Conservation (phyloP, 2,888 invertebrate genomes). For the Aleiodes testaceus region DNA sequence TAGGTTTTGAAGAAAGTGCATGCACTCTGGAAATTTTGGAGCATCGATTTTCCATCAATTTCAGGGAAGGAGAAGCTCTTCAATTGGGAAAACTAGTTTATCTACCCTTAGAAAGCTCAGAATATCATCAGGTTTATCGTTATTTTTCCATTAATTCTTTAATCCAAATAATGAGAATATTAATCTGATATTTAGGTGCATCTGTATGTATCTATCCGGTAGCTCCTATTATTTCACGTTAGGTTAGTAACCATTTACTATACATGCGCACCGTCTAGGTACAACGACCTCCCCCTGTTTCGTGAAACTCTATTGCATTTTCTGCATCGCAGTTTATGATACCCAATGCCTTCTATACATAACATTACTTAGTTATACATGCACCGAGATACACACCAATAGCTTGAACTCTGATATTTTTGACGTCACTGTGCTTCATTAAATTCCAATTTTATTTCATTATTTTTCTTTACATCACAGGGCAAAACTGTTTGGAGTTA, state of each 20-base stretch:
- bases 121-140: too few species aligned
- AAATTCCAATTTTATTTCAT: neutral
- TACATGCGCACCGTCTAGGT: conserved; percentile 44
- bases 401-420: conserved; percentile 36
- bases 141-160: too few species aligned
- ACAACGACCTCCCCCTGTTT: conserved; percentile 50
- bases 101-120: too few species aligned
- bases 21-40: too few species aligned
- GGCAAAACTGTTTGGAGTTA: too few species aligned
- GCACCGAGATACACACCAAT: neutral
- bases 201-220: conserved; percentile 23
- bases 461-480: neutral
- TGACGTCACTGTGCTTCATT: conserved; percentile 9
- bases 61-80: too few species aligned
- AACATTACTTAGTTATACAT: conserved; percentile 16
- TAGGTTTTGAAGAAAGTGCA: too few species aligned
- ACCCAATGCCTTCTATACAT: conserved; percentile 20
- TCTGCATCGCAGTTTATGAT: conserved; percentile 39
- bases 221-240: conserved; percentile 37
- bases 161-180: too few species aligned
- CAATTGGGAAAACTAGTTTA: too few species aligned
- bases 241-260: conserved; percentile 31
- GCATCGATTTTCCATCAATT: conserved; percentile 46
- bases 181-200: too few species aligned
- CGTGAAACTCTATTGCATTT: conserved; percentile 36